Conservation (phyloP, 2,113 vertebrate species). For the Calonectris borealis region DNA sequence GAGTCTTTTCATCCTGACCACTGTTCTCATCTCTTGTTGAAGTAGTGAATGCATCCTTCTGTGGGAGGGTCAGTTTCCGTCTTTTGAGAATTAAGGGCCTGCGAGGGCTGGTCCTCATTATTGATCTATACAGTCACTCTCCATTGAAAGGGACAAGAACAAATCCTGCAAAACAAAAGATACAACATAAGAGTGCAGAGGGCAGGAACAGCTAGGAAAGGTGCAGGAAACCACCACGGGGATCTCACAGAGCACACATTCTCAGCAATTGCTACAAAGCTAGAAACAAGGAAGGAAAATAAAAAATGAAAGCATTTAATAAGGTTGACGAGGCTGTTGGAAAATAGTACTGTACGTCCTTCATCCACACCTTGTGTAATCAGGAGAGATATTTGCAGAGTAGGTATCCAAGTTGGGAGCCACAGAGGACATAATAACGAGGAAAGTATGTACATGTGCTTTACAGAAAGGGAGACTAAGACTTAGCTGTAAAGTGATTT, state of each 20-base stretch:
- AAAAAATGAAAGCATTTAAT: background rate
- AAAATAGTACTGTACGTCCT: background rate
- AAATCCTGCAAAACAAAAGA: conserved; percentile 54
- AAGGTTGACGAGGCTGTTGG: background rate
- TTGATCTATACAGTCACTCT: conserved; percentile 65
- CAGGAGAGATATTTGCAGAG: background rate
- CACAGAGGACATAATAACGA: background rate
- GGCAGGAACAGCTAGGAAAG: background rate
- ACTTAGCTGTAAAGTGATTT: background rate
- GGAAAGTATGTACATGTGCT: background rate
- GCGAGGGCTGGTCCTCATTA: conserved; percentile 90
- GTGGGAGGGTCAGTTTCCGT: conserved; percentile 83
- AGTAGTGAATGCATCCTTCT: conserved; percentile 40
- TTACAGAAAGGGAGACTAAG: background rate
- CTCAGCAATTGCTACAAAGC: background rate
- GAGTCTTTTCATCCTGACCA: background rate
- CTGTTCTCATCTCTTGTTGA: conserved; percentile 23
- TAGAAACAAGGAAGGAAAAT: background rate
- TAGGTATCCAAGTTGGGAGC: background rate
- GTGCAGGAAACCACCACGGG: background rate
- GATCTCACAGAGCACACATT: background rate
- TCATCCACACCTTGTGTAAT: background rate
- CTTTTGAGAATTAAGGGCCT: conserved; percentile 95
- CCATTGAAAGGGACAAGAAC: conserved; percentile 72
- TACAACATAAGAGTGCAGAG: background rate